Evolutionary conservation across 2,797 vertebrate genomes (phyloP).

Genomic region (Sebastes jordani): DNA sequence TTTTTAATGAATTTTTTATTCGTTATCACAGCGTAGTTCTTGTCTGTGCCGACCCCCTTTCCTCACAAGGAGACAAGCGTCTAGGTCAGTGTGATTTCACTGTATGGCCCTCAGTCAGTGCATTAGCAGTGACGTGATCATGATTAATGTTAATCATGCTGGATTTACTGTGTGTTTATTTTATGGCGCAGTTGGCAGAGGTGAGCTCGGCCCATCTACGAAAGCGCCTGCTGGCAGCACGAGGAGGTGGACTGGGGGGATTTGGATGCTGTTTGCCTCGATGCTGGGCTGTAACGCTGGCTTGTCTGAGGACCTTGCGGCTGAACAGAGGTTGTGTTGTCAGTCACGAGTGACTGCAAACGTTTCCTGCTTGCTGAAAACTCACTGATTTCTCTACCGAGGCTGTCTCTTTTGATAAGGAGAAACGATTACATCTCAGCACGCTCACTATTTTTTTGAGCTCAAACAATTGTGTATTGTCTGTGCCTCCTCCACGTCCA

Average conservation of each 20-base stretch:
- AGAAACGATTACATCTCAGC: constrained; percentile 7
- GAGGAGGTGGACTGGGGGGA: constrained; percentile 50
- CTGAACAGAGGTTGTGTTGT: constrained; percentile 73
- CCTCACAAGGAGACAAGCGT: constrained; percentile 37
- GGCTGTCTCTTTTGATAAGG: constrained; percentile 54
- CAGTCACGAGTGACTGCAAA: constrained; percentile 63
- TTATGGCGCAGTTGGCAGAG: constrained; percentile 74
- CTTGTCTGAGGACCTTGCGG: constrained; percentile 38
- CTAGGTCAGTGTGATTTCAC: constrained; percentile 60
- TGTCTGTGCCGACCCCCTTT: constrained; percentile 6
- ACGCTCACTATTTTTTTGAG: neutral
- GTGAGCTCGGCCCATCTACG: constrained; percentile 41
- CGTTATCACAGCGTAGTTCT: constrained; percentile 12
- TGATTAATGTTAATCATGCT: constrained; percentile 80
- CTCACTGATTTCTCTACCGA: constrained; percentile 44
- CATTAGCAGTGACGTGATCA: constrained; percentile 76
- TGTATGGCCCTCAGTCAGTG: constrained; percentile 58
- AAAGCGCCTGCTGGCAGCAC: constrained; percentile 67
- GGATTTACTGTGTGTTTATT: constrained; percentile 83
- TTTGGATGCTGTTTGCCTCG: constrained; percentile 69
- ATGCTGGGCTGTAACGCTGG: constrained; percentile 54
- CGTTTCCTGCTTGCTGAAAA: constrained; percentile 53
- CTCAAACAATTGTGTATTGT: constrained; percentile 3
- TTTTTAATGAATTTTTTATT: constrained; percentile 34
- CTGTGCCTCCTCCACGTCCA: neutral